These are phyloP conservation scores for Trisateles emortualis DNA, from an alignment of 2,888 invertebrate genomes.

Conservation along the genomic window DNA sequence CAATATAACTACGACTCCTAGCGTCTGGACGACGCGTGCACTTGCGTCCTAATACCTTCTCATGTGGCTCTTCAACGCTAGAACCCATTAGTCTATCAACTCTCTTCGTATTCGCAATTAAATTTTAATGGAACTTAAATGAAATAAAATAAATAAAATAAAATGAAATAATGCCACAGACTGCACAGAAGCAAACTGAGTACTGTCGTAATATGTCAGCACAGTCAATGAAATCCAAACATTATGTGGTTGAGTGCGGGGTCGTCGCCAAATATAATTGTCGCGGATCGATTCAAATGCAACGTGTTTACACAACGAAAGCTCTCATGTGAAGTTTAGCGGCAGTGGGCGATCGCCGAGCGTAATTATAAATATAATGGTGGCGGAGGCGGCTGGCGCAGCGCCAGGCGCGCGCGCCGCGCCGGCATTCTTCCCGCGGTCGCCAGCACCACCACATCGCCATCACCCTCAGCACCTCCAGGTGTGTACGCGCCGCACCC, in stretches of 20 bases:
- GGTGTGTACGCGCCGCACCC: constrained; percentile 10
- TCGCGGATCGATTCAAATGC: neutral
- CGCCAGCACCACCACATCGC: constrained; percentile 38
- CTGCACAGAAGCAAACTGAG: neutral
- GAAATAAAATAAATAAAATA: too few relatives aligned
- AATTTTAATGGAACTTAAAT: too few relatives aligned
- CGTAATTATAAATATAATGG: constrained; percentile 52
- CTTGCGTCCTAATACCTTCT: too few relatives aligned
- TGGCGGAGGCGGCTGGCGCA: constrained; percentile 42
- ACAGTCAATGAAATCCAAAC: neutral
- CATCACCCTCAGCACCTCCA: constrained; percentile 22
- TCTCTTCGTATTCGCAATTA: neutral
- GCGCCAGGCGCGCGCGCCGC: constrained; percentile 46
- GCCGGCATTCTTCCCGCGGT: constrained; percentile 44
- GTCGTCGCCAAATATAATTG: neutral
- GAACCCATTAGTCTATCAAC: neutral
- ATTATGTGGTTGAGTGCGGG: neutral
- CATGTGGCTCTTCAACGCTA: too few relatives aligned
- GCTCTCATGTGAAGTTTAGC: constrained; percentile 21
- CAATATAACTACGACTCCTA: too few relatives aligned
- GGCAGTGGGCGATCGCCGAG: constrained; percentile 22
- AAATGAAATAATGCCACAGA: too few relatives aligned
- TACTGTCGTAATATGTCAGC: neutral
- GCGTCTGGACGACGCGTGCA: neutral
- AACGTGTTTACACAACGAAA: constrained; percentile 39